Base-by-base conservation (phyloP, 2,113 vertebrate genomes). In the Alethe diademata region DNA sequence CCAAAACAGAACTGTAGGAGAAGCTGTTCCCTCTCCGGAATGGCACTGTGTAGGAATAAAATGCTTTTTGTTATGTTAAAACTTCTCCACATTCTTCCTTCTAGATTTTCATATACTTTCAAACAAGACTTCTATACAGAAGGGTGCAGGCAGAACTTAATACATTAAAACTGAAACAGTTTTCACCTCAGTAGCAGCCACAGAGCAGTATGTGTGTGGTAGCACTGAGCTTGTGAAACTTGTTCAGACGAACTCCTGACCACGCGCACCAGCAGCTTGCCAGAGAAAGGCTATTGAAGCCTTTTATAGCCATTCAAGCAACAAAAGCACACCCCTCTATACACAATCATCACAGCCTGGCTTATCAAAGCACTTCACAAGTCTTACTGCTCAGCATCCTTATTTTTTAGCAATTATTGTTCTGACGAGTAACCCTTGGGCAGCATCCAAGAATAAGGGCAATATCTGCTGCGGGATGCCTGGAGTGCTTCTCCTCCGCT, bases 31-130 rank as follows among this genome's bases (percentile, higher is more conserved):
- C 81, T 88, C 96, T 96, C 61, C 28, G 24, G 95, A 94, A 48
- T n/a, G 74, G 69, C 88, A 94, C 67, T 83, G 79, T 80, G 92
- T 88, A 87, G 96, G 96, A 96, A 92, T 75, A 93, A 95, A 92
- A 83, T 45, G 78, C 64, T 85, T 94, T 90, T 76, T 92, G 65
- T 82, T 86, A 36, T 62, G 78, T 86, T 93, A 86, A 96, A 96
- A 96, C n/a, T 92, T 86, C 93, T 86, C 47, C 70, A 67, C 22
- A 14, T 66, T 88, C 56, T 86, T 86, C 43, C 57, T 85, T 91
- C 75, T 67, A 64, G 35, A 73, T 94, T 92, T 86, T 67, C 43
- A 66, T 76, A 61, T 50, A 75, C 81, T 82, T 88, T 78, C 75
- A 90, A 90, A 93, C 53, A 85, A 74, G 71, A 35, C 60, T 86